These are phyloP conservation scores for Reticulitermes speratus DNA, from an alignment of 1,140 invertebrate genomes.

Conservation along the genomic window DNA sequence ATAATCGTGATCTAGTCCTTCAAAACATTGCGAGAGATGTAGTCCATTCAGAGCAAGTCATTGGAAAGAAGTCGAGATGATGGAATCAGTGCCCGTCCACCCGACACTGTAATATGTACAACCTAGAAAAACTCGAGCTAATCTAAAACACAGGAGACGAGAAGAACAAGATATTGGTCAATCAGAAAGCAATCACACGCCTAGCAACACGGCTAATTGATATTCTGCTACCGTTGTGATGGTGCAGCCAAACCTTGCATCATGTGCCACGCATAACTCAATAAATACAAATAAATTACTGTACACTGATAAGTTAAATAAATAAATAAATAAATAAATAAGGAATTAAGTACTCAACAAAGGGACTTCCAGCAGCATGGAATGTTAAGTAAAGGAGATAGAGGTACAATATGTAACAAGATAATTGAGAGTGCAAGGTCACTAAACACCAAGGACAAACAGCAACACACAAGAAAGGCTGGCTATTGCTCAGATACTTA, in stretches of 20 bases:
- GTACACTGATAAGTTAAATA: neutral
- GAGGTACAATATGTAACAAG: slow-evolving; percentile 18
- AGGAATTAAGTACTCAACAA: neutral
- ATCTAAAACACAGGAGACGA: slow-evolving; percentile 34
- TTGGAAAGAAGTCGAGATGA: slow-evolving; percentile 23
- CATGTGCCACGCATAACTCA: neutral
- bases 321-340: neutral
- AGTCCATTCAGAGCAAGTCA: slow-evolving; percentile 33
- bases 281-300: slow-evolving; percentile 20
- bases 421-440: slow-evolving; percentile 30
- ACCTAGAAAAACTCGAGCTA: slow-evolving; percentile 33
- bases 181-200: slow-evolving; percentile 32
- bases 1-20: slow-evolving; percentile 28
- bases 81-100: slow-evolving; percentile 21
- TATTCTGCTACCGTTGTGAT: slow-evolving; percentile 25
- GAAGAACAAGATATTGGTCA: slow-evolving; percentile 32
- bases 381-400: neutral
- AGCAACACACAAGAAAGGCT: slow-evolving; percentile 37
- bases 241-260: neutral
- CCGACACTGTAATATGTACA: slow-evolving; percentile 29
- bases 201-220: slow-evolving; percentile 24
- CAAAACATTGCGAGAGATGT: slow-evolving; percentile 36
- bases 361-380: neutral
- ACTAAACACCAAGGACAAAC: slow-evolving; percentile 37
- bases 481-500: slow-evolving; percentile 31